A percentile compares a stretch with the other conserved stretches of the same genome.
Conservation (phyloP, 2,797 vertebrate genomes). For the Acrossocheilus wenchowensis region DNA sequence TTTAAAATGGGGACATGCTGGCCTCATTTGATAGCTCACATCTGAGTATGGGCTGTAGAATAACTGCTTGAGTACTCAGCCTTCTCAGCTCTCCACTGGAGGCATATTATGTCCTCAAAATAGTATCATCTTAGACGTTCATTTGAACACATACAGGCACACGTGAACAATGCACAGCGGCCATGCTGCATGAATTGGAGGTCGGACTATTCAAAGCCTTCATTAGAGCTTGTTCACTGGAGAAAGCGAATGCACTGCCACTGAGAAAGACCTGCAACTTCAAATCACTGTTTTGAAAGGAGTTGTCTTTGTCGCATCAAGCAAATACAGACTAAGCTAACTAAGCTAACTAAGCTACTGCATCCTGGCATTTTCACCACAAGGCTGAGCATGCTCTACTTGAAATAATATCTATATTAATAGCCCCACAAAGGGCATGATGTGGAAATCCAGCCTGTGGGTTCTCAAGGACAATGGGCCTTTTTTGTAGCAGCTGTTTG, state of each 20-base stretch:
- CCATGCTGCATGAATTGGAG: neutral
- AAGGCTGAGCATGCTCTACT: neutral
- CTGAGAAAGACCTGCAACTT: neutral
- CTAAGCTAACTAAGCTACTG: neutral
- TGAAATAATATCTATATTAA: neutral
- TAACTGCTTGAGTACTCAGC: conserved; percentile 17
- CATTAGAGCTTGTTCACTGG: neutral
- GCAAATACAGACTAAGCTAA: neutral
- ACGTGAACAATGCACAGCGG: neutral
- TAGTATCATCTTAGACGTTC: conserved; percentile 5
- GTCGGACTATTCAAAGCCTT: neutral
- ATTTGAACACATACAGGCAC: neutral
- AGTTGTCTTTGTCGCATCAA: neutral
- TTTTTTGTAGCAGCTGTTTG: conserved; percentile 22
- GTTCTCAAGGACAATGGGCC: neutral
- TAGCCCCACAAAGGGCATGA: neutral
- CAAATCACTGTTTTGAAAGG: neutral
- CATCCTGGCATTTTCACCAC: neutral
- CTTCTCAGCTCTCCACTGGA: conserved; percentile 37
- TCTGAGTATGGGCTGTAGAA: conserved; percentile 25
- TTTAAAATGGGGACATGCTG: conserved; percentile 45
- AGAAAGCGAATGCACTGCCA: neutral
- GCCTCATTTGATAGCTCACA: conserved; percentile 50
- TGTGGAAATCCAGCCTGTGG: neutral
- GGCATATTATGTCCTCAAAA: conserved; percentile 36